Base-by-base conservation (phyloP, 2,888 invertebrate genomes). In the Heliconius sara region DNA sequence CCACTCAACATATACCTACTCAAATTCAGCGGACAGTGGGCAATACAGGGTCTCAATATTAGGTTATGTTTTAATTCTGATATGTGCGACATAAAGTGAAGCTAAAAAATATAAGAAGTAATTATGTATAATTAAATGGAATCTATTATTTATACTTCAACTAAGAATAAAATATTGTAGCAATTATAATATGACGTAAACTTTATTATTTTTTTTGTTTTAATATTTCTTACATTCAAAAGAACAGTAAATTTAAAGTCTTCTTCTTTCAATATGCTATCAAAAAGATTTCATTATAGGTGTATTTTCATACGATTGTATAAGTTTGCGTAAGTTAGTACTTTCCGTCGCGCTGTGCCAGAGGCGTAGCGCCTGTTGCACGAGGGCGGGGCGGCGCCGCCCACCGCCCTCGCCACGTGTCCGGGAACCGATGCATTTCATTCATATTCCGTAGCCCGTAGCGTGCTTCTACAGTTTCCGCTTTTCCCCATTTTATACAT, bases 321-420 rank as follows among this genome's bases (percentile, higher is more conserved):
- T 39, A 66, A 65, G 73, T 74, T 76, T 27, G 47, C 5, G 57
- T 39, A 71, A 47, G 57, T 66, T 67, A 79, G 70, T 79, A 75
- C 60, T 75, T 75, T 78, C n/a, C 30, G 63, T 25, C 75, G 68
- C 79, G 79, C 76, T 79, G 47, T 68, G 60, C 79, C 71, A 72
- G 76, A 82, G 81, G 81, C 81, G 81, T 76, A 25, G 83, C 89
- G 94, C 95, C 92, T 95, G 95, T 95, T 94, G 93, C 92, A 87
- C 76, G 88, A 82, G 86, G 95, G 94, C 93, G 94, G 91, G 87
- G 87, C 93, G 88, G 84, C 63, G 63, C 80, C 94, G 94, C 95
- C 94, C 91, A 86, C 87, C 94, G 94, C 94, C 94, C 91, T 72
- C 86, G 85, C 83, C 82, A 81, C 77, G 80, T 77, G 86, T 81